These are phyloP conservation scores for Loriculus beryllinus DNA, from an alignment of 2,797 vertebrate species.

Conservation along the genomic window DNA sequence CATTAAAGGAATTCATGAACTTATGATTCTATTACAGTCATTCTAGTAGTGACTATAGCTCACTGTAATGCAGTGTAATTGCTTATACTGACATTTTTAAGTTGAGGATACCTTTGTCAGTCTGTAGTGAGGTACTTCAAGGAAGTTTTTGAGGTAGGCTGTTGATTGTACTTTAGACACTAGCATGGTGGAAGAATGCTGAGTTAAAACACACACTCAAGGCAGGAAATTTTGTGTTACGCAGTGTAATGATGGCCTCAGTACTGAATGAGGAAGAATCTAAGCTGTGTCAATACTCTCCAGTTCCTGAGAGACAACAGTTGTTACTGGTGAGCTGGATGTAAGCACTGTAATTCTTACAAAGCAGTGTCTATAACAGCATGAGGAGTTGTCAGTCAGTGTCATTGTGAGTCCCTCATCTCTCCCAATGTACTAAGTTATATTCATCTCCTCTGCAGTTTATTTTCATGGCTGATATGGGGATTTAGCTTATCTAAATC, in stretches of 20 bases:
- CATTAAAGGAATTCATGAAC: background rate
- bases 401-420: background rate
- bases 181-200: background rate
- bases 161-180: background rate
- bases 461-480: background rate
- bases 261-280: background rate
- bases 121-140: background rate
- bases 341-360: fast-evolving
- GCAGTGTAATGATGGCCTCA: background rate
- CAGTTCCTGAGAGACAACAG: background rate
- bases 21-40: background rate
- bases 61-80: background rate
- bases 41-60: background rate
- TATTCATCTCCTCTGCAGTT: background rate
- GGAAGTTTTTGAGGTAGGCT: background rate
- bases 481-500: background rate
- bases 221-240: background rate
- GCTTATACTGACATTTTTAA: background rate
- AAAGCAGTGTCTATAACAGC: background rate
- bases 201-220: background rate
- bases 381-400: background rate
- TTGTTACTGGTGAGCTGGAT: background rate
- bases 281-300: background rate
- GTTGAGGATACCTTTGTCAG: background rate
- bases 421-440: fast-evolving